Conservation (phyloP, 2,113 vertebrate species). For the Chionomys nivalis region DNA sequence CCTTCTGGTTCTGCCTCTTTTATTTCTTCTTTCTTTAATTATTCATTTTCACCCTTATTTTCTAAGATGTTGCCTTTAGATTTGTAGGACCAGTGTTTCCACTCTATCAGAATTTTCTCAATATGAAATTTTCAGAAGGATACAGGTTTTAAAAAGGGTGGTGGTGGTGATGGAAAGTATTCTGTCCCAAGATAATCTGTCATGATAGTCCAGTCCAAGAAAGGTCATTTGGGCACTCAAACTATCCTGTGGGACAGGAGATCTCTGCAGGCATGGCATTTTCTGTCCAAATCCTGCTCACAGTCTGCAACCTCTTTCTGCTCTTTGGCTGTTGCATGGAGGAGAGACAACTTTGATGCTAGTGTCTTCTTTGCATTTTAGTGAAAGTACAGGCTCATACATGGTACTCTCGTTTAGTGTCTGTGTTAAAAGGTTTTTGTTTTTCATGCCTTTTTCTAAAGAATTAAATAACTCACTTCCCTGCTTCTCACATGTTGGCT, state of each 20-base stretch:
- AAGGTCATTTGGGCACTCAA: neutral
- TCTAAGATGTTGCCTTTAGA: neutral
- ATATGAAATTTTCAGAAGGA: slow-evolving; percentile 34
- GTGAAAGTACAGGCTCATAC: neutral
- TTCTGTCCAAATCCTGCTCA: neutral
- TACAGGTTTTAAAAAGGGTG: neutral
- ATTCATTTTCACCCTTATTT: neutral
- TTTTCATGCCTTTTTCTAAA: slow-evolving; percentile 24
- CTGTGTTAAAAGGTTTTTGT: slow-evolving; percentile 7
- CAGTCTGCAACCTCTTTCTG: neutral
- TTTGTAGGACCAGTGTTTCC: neutral
- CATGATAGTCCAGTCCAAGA: neutral
- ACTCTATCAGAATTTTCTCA: neutral
- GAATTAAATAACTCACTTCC: neutral
- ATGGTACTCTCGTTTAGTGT: neutral
- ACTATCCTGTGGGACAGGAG: neutral
- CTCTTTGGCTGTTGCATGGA: neutral
- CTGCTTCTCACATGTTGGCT: neutral
- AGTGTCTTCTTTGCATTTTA: neutral
- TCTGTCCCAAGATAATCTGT: neutral
- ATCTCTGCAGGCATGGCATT: neutral
- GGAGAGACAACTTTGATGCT: neutral
- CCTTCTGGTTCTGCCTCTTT: neutral
- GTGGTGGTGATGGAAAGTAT: neutral
- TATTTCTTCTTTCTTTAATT: neutral